Evolutionary conservation across 2,888 invertebrate species (phyloP).

Genomic region (Pseudococcus jackbeardsleyi): DNA sequence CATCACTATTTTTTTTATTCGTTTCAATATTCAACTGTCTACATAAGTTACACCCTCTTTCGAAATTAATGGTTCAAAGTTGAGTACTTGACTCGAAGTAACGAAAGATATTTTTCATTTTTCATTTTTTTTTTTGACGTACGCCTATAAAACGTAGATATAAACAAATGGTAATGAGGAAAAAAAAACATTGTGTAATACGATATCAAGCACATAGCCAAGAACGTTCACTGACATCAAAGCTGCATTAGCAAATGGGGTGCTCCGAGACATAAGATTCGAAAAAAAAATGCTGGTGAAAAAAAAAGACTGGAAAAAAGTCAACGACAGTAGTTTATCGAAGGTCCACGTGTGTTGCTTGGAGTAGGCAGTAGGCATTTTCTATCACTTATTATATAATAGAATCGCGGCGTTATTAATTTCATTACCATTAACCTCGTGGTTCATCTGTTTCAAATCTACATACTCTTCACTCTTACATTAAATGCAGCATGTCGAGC

Average conservation of each 20-base stretch:
- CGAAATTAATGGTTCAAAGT: no score
- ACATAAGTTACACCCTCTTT: no score
- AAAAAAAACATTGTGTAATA: conserved; percentile 43
- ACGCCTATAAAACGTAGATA: not conserved
- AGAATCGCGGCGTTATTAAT: conserved; percentile 19
- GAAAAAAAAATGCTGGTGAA: conserved; percentile 8
- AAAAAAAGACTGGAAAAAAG: conserved; percentile 38
- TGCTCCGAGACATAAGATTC: not conserved
- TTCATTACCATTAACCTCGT: conserved; percentile 18
- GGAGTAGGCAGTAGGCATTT: conserved; percentile 34
- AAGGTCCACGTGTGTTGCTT: conserved; percentile 37
- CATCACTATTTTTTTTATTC: no score
- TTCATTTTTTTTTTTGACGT: not conserved
- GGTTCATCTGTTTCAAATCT: conserved; percentile 49
- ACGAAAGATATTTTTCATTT: conserved; percentile 13
- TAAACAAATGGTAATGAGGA: not conserved
- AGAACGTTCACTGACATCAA: conserved; percentile 60
- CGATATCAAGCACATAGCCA: conserved; percentile 2
- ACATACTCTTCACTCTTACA: not conserved
- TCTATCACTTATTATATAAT: conserved; percentile 57
- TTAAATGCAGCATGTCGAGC: not conserved
- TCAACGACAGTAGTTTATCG: conserved; percentile 20
- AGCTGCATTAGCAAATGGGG: conserved; percentile 8
- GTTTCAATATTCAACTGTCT: no score
- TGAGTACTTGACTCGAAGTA: not conserved